Evolutionary conservation across 2,113 vertebrate genomes (phyloP).

Genomic region (Cryptotis parvus): DNA sequence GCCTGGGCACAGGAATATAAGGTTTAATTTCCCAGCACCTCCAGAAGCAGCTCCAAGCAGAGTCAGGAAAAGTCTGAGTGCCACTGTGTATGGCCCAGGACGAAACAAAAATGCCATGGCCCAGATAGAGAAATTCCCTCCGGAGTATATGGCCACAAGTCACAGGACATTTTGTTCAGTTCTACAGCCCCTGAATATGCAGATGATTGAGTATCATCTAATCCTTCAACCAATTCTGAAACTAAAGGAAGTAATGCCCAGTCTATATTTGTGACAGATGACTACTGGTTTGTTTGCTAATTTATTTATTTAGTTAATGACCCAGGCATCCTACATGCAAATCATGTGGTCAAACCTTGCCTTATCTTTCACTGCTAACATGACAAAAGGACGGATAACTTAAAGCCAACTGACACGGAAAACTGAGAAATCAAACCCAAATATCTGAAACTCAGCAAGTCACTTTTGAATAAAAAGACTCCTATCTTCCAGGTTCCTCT

Average conservation of each 20-base stretch:
- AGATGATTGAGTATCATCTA: neutral
- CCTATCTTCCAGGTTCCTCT: neutral
- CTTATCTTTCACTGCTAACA: too few species aligned
- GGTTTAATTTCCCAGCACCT: too few species aligned
- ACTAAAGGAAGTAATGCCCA: neutral
- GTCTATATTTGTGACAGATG: neutral
- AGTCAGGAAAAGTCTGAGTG: too few species aligned
- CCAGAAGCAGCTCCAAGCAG: too few species aligned
- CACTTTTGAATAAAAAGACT: neutral
- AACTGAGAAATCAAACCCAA: neutral
- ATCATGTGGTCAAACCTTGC: too few species aligned
- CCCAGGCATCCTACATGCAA: too few species aligned
- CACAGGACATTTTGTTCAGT: neutral
- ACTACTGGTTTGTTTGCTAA: neutral
- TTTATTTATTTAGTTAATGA: too few species aligned
- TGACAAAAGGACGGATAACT: neutral
- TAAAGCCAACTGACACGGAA: neutral
- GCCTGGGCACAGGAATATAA: too few species aligned
- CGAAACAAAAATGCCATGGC: too few species aligned
- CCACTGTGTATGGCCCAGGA: too few species aligned
- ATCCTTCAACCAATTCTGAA: neutral
- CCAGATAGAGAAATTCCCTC: neutral
- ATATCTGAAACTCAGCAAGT: neutral
- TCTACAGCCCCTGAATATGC: neutral
- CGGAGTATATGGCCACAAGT: neutral